Conservation (phyloP, 2,797 vertebrate species). For the Cyprinodon diabolis region DNA sequence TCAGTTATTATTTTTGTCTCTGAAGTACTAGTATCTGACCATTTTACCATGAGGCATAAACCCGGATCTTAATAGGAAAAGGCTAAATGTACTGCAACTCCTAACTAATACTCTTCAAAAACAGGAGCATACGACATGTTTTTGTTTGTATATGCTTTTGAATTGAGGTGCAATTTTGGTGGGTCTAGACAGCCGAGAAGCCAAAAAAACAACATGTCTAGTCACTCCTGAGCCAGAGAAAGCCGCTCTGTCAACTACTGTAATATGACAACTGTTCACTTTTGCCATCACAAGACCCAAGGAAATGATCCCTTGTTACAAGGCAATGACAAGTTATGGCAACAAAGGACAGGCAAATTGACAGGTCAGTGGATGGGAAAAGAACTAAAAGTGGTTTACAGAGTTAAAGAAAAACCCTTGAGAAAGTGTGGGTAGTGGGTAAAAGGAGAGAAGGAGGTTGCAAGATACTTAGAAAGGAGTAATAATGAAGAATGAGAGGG, state of each 20-base stretch:
- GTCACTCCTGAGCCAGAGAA: slow-evolving; percentile 46
- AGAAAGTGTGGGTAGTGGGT: slow-evolving; percentile 64
- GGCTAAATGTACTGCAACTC: not conserved
- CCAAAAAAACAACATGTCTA: slow-evolving; percentile 35
- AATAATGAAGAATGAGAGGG: slow-evolving; percentile 72
- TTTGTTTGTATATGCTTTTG: slow-evolving; percentile 32
- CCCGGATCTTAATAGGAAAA: slow-evolving; percentile 10
- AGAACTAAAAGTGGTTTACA: slow-evolving; percentile 59
- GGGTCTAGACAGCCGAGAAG: slow-evolving; percentile 29
- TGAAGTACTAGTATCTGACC: not conserved
- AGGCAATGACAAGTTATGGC: slow-evolving; percentile 60
- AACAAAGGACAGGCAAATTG: slow-evolving; percentile 69
- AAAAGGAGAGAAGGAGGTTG: slow-evolving; percentile 51
- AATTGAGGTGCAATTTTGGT: slow-evolving; percentile 32
- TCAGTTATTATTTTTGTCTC: not conserved
- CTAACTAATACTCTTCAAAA: not conserved
- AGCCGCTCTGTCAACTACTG: slow-evolving; percentile 54
- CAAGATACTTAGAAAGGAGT: slow-evolving; percentile 64
- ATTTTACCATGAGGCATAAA: not conserved
- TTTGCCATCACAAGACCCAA: slow-evolving; percentile 52
- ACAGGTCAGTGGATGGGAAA: slow-evolving; percentile 64
- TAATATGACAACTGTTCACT: slow-evolving; percentile 72
- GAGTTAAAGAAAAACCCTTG: slow-evolving; percentile 55
- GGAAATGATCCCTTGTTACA: slow-evolving; percentile 61
- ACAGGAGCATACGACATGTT: not conserved